Evolutionary conservation across 2,113 vertebrate species (phyloP).

Genomic region (Varanus komodoensis): DNA sequence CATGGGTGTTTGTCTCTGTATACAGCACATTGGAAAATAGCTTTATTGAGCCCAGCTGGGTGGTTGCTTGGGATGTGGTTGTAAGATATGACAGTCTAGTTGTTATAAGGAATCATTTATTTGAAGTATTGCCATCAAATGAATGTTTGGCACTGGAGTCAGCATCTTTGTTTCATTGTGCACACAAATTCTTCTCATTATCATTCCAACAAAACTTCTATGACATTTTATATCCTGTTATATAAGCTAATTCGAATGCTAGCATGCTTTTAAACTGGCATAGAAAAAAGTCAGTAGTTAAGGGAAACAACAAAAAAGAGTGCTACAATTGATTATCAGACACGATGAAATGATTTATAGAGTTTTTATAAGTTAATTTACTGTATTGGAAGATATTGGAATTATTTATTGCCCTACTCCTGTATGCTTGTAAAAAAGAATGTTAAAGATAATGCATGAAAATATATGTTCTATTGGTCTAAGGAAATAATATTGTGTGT

Average conservation of each 20-base stretch:
- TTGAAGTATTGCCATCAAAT: slow-evolving; percentile 76
- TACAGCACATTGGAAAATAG: slow-evolving; percentile 76
- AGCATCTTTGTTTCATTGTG: slow-evolving; percentile 61
- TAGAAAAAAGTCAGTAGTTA: not conserved
- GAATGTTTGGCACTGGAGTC: slow-evolving; percentile 61
- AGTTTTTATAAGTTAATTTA: slow-evolving; percentile 1
- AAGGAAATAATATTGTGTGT: slow-evolving; percentile 39
- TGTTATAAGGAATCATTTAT: slow-evolving; percentile 74
- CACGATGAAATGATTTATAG: not conserved
- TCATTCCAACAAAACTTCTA: slow-evolving; percentile 54
- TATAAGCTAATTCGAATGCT: slow-evolving; percentile 44
- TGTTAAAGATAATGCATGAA: slow-evolving; percentile 26
- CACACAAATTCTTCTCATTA: slow-evolving; percentile 67
- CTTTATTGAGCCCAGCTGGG: slow-evolving; percentile 74
- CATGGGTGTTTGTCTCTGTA: slow-evolving; percentile 74
- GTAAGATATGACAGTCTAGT: slow-evolving; percentile 76
- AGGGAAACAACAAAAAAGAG: not conserved
- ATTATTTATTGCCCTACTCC: slow-evolving; percentile 6
- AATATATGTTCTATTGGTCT: slow-evolving; percentile 51
- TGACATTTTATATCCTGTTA: slow-evolving; percentile 31
- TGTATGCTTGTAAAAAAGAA: slow-evolving; percentile 22
- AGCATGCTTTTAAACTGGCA: slow-evolving; percentile 26
- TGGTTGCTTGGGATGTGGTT: slow-evolving; percentile 78
- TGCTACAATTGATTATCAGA: not conserved
- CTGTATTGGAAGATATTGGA: not conserved